A percentile compares a stretch with the other conserved stretches of the same genome.
Conservation (phyloP, 2,888 invertebrate species). For the Diarsia brunnea region DNA sequence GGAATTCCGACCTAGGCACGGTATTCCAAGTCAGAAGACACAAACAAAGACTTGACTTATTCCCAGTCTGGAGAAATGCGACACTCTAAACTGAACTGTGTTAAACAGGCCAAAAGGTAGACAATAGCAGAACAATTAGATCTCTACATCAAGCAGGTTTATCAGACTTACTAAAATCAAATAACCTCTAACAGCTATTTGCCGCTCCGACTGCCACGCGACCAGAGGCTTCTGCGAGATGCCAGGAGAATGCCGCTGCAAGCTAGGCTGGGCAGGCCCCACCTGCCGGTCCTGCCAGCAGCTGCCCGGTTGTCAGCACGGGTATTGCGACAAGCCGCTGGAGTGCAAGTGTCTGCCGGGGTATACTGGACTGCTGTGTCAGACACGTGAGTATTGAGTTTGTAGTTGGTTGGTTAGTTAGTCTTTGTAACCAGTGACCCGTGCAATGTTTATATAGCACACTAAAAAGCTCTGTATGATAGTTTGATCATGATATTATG, state of each 20-base stretch:
- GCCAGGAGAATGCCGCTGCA: slow-evolving; percentile 97
- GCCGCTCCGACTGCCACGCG: slow-evolving; percentile 95
- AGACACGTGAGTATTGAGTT: slow-evolving; percentile 93
- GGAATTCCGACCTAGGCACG: background rate
- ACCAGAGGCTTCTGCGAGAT: slow-evolving; percentile 96
- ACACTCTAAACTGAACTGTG: background rate
- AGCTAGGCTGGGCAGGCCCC: slow-evolving; percentile 97
- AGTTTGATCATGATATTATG: no score
- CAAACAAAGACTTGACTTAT: background rate
- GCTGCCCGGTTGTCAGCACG: slow-evolving; percentile 97
- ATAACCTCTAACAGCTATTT: slow-evolving; percentile 92
- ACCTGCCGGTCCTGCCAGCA: slow-evolving; percentile 96
- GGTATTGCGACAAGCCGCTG: slow-evolving; percentile 96
- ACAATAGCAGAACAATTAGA: background rate
- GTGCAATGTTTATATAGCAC: no score
- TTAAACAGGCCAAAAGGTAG: background rate
- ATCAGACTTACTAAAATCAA: background rate
- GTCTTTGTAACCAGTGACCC: no score
- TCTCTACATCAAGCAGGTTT: background rate
- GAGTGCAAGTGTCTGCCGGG: slow-evolving; percentile 97
- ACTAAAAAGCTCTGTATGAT: no score
- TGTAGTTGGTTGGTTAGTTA: background rate
- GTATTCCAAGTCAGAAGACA: background rate
- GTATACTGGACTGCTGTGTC: slow-evolving; percentile 97
- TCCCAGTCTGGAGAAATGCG: background rate